Evolutionary conservation across 2,888 invertebrate genomes (phyloP).

Genomic region (Meliscaeva auricollis): DNA sequence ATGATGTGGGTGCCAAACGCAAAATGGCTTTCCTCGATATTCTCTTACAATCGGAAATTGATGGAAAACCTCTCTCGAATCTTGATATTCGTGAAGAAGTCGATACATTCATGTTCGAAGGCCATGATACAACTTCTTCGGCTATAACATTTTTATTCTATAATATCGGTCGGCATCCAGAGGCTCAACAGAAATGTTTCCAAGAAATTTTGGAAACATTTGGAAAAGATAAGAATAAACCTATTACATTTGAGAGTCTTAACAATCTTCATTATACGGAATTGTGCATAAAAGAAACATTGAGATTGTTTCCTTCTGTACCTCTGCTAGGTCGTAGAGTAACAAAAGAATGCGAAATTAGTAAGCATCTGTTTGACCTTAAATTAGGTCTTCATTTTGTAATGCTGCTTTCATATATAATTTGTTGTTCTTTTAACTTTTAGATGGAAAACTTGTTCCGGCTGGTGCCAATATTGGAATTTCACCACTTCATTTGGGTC

Average conservation of each 20-base stretch:
- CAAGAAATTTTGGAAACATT: slow-evolving; percentile 84
- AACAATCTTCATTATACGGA: slow-evolving; percentile 82
- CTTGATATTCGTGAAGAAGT: slow-evolving; percentile 88
- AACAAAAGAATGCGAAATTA: slow-evolving; percentile 82
- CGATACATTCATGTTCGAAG: slow-evolving; percentile 90
- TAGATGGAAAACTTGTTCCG: slow-evolving; percentile 83
- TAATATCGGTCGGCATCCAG: slow-evolving; percentile 84
- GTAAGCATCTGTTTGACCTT: slow-evolving; percentile 77
- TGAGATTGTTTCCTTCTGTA: slow-evolving; percentile 83
- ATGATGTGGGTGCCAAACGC: slow-evolving; percentile 85
- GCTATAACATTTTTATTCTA: slow-evolving; percentile 85
- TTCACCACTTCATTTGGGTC: slow-evolving; percentile 81
- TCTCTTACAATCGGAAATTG: slow-evolving; percentile 86
- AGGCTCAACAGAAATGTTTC: slow-evolving; percentile 84
- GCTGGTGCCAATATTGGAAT: slow-evolving; percentile 83
- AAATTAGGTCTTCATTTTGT: background rate
- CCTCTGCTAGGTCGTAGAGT: slow-evolving; percentile 82
- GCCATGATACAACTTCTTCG: slow-evolving; percentile 85
- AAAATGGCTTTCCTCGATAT: slow-evolving; percentile 89
- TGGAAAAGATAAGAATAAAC: slow-evolving; percentile 80
- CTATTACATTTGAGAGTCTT: slow-evolving; percentile 81
- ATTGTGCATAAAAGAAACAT: slow-evolving; percentile 82
- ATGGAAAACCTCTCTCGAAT: slow-evolving; percentile 86
- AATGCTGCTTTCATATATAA: too few species aligned
- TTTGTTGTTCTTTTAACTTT: background rate